Conservation (phyloP, 2,113 vertebrate species). For the Triplophysa tibetana region DNA sequence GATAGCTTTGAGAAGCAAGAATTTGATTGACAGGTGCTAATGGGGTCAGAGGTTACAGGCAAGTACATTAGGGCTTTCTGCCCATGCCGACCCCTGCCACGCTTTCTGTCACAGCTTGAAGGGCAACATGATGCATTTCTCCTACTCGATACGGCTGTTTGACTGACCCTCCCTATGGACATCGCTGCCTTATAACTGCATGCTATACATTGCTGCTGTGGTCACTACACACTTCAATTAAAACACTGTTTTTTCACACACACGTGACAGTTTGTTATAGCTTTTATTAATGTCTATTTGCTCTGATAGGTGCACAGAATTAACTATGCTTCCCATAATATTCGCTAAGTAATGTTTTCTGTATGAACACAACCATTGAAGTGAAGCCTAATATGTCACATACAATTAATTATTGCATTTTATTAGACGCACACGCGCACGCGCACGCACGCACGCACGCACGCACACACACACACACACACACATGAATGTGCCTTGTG, state of each 20-base stretch:
- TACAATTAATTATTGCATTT: slow-evolving; percentile 18
- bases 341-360: slow-evolving; percentile 16
- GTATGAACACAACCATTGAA: slow-evolving; percentile 18
- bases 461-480: slow-evolving; percentile 17
- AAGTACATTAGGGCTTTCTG: slow-evolving; percentile 72
- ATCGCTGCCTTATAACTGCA: not conserved
- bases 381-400: slow-evolving; percentile 30
- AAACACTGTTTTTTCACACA: not conserved
- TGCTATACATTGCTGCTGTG: slow-evolving; percentile 31
- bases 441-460: too few species aligned
- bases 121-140: slow-evolving; percentile 51
- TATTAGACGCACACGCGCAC: slow-evolving; percentile 10
- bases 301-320: not conserved
- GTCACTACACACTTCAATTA: slow-evolving; percentile 2
- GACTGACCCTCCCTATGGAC: slow-evolving; percentile 10
- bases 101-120: slow-evolving; percentile 48
- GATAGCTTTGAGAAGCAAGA: slow-evolving; percentile 28
- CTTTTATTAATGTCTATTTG: slow-evolving; percentile 19
- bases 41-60: slow-evolving; percentile 58
- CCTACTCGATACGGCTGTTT: slow-evolving; percentile 16
- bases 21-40: slow-evolving; percentile 64
- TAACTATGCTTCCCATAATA: not conserved
- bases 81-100: slow-evolving; percentile 64
- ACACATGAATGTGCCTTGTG: not conserved
- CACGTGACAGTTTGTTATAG: slow-evolving; percentile 15